A percentile compares a stretch with the other conserved stretches of the same genome.
phyloP scores from a whole-genome alignment of 1,140 invertebrate species.

The Calliopsis andreniformis region DNA sequence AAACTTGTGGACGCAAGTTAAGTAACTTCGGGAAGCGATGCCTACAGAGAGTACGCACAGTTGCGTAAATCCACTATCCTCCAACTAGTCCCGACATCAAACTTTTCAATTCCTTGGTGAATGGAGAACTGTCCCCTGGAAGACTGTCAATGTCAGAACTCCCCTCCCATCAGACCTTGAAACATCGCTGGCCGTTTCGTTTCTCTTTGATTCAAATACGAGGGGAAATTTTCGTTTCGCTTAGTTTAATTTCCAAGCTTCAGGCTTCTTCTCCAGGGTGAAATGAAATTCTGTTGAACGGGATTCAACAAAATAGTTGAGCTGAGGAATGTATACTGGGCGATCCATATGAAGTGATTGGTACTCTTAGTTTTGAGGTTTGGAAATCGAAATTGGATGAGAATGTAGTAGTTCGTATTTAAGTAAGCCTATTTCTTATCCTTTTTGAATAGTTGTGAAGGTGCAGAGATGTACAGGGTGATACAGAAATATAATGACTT shows the following conservation, averaged over 20 bases:
- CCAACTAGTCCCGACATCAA: neutral
- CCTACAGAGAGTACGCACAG: neutral
- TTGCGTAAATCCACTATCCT: conserved; percentile 39
- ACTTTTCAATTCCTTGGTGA: neutral
- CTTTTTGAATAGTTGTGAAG: too few species aligned
- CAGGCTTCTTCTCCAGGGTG: neutral
- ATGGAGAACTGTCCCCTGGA: neutral
- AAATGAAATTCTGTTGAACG: neutral
- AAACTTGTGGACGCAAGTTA: neutral
- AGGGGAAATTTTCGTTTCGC: neutral
- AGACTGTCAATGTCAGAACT: neutral
- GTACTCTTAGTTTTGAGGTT: too few species aligned
- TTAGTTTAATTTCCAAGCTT: neutral
- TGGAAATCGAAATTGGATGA: too few species aligned
- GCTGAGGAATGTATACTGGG: too few species aligned
- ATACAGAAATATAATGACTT: too few species aligned
- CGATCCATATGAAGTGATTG: too few species aligned
- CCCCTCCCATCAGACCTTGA: neutral
- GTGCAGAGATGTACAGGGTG: too few species aligned
- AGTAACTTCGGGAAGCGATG: conserved; percentile 8
- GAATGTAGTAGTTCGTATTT: too few species aligned
- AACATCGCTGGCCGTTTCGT: neutral
- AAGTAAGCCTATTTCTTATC: too few species aligned
- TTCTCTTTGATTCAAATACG: neutral
- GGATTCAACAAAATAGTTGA: too few species aligned